These are phyloP conservation scores for Pygoscelis antarcticus DNA, from an alignment of 2,113 vertebrate genomes.

Conservation along the genomic window DNA sequence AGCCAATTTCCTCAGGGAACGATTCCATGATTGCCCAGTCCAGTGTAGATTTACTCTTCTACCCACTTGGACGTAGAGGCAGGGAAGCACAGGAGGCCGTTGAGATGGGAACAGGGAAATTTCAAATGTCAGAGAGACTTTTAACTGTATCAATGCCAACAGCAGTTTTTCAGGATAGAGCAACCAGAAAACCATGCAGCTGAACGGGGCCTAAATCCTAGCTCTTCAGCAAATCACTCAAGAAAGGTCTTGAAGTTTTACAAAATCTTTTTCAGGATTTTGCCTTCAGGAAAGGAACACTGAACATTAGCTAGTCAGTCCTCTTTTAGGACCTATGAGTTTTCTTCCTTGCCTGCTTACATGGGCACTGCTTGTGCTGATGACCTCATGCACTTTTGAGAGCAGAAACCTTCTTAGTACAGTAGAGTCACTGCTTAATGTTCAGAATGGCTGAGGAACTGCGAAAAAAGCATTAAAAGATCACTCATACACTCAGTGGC, in stretches of 20 bases:
- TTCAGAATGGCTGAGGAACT: background rate
- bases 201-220: background rate
- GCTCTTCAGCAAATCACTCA: background rate
- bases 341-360: background rate
- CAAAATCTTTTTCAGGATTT: background rate
- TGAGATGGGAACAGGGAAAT: background rate
- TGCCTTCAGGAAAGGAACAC: background rate
- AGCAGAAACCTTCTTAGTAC: background rate
- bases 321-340: background rate
- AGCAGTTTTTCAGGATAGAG: background rate
- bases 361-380: background rate
- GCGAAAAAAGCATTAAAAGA: background rate
- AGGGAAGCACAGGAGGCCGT: background rate
- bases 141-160: background rate
- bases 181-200: background rate
- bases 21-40: background rate
- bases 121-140: slow-evolving; percentile 19
- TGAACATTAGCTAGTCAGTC: background rate
- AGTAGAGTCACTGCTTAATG: background rate
- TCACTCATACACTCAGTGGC: background rate
- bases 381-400: background rate
- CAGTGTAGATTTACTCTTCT: background rate
- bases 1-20: background rate
- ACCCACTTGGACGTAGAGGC: background rate
- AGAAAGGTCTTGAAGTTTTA: background rate